Percentiles rank a stretch among this genome's conserved stretches.
These are phyloP conservation scores for Cavia porcellus DNA, from an alignment of 2,113 vertebrate genomes.

Conservation along the genomic window DNA sequence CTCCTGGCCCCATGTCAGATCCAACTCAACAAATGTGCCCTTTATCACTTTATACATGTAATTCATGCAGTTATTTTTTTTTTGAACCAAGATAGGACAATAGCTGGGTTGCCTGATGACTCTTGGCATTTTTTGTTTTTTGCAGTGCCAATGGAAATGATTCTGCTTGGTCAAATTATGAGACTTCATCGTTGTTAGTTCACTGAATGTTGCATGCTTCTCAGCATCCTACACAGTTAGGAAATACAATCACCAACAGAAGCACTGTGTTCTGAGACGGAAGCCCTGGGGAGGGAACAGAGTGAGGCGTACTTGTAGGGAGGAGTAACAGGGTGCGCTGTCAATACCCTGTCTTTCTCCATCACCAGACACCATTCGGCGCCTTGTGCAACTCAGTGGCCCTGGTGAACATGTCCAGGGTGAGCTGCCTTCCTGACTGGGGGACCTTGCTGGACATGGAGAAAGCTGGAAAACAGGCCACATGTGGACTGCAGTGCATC, in stretches of 20 bases:
- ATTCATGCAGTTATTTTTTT: constrained; percentile 26
- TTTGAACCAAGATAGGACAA: not conserved
- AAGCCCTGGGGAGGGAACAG: not conserved
- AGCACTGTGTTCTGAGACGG: constrained; percentile 16
- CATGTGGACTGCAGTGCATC: not conserved
- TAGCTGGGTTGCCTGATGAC: not conserved
- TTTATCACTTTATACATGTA: constrained; percentile 44
- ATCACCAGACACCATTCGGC: accelerated
- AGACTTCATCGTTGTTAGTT: constrained; percentile 42
- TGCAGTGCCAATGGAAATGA: constrained; percentile 55
- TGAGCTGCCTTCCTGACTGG: not conserved
- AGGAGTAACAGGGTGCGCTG: not conserved
- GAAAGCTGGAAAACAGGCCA: not conserved
- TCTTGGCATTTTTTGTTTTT: not conserved
- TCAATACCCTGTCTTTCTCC: not conserved
- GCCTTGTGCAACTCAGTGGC: not conserved
- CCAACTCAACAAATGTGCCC: not conserved
- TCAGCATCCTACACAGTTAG: constrained; percentile 41
- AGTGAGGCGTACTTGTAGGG: not conserved
- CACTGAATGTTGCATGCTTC: constrained; percentile 35
- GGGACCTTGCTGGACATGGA: not conserved
- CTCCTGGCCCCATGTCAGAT: not conserved
- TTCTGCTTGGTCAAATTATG: constrained; percentile 57
- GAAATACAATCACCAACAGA: not conserved
- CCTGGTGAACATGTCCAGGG: not conserved